phyloP scores from a whole-genome alignment of 2,797 vertebrate genomes.

The Buphagus erythrorhynchus region DNA sequence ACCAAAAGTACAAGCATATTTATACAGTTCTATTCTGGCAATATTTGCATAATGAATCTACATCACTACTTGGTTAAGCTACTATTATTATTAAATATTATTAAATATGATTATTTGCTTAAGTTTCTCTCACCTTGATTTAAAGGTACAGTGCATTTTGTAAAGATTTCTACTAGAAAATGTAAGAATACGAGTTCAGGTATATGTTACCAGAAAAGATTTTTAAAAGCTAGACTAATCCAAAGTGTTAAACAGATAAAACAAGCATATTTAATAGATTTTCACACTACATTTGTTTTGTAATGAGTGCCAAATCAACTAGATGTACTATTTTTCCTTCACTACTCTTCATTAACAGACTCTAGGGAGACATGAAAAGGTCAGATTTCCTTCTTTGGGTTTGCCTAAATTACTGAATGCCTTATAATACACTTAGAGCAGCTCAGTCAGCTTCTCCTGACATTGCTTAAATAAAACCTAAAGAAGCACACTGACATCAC shows the following conservation, averaged over 20 bases:
- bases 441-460: not conserved
- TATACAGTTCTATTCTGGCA: not conserved
- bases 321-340: not conserved
- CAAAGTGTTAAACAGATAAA: not conserved
- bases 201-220: not conserved
- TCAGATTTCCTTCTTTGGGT: not conserved
- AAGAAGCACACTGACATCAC: not conserved
- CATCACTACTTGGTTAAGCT: not conserved
- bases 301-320: not conserved
- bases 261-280: not conserved
- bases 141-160: not conserved
- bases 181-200: not conserved
- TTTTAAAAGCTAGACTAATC: not conserved
- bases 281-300: not conserved
- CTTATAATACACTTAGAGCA: not conserved
- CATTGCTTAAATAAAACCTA: not conserved
- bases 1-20: not conserved
- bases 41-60: not conserved
- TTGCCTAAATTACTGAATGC: not conserved
- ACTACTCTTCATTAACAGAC: not conserved
- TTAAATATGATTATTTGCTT: not conserved
- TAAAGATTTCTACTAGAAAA: conserved; percentile 70
- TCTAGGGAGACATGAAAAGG: not conserved
- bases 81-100: not conserved
- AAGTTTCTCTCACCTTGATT: not conserved